Evolutionary conservation across 2,113 vertebrate genomes (phyloP), one percentile per base, ranked within the genome.

Genomic region (Eurypyga helias): DNA sequence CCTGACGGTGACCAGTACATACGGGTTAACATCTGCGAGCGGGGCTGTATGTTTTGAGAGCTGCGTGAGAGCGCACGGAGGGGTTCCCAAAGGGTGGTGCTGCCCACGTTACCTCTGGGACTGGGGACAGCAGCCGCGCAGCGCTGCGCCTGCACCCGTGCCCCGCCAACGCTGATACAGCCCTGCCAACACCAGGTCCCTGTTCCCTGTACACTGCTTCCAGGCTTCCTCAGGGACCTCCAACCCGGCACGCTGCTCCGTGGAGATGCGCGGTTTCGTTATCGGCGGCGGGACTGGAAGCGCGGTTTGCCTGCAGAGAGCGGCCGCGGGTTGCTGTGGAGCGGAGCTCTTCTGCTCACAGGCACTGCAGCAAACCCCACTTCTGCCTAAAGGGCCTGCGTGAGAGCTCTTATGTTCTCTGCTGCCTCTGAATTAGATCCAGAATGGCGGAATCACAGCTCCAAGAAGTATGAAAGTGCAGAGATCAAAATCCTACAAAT

Each of bases 231-330:
- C 8, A 2, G 69, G 67, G 36, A 8, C 36, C 33, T 43, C 23
- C 52, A 36, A 0, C 25, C 51, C 34, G 2, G 25, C 29, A 1
- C 17, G 2, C 55, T 16, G 48, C 55, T 45, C 64, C 5, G 25
- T 8, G 73, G 64, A 52, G 55, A 8, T 6, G 20, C 38, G 4
- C 7, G 1, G 9, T 7, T 1, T 17, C 7, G 0, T 4, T 10
- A 2, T 5, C 34, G 0, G 49, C 2, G 1, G 5, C 33, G 64
- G 34, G 41, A 5, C 38, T 49, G 72, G 8, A 54, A 41, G 34
- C 26, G 64, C 38, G 1, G 0, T 38, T 21, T 58, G 43, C 10
- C 13, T 0, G 2, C 48, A 6, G 33, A 28, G 51, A 45, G 45
- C 13, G 11, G 52, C 69, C 17, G 1, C 12, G 18, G 29, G 23